These are phyloP conservation scores for Neodiprion fabricii DNA, from an alignment of 1,140 invertebrate species.

Conservation along the genomic window DNA sequence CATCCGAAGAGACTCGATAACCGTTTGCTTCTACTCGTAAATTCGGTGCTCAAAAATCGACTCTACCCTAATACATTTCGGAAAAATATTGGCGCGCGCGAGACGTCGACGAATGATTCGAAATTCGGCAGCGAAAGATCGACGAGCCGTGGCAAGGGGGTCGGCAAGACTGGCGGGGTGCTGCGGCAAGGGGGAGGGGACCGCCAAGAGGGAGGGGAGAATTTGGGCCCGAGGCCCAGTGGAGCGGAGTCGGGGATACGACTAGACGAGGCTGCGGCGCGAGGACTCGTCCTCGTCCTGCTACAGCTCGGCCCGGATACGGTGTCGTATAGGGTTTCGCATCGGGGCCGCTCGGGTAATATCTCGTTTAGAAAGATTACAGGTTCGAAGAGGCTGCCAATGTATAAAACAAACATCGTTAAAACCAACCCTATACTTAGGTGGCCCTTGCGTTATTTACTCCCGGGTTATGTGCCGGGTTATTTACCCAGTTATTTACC, in stretches of 20 bases:
- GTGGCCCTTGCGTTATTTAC: conserved; percentile 37
- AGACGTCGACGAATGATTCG: neutral
- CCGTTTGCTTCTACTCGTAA: too few relatives aligned
- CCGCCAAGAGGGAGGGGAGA: conserved; percentile 32
- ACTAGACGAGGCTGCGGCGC: conserved; percentile 18
- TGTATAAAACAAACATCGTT: conserved; percentile 66
- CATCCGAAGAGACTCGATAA: too few relatives aligned
- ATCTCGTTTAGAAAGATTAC: conserved; percentile 65
- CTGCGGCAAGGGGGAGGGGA: conserved; percentile 23
- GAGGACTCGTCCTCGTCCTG: conserved; percentile 26
- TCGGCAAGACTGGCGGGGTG: conserved; percentile 10
- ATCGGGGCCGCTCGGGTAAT: conserved; percentile 38
- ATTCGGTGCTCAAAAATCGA: too few relatives aligned
- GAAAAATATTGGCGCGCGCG: neutral
- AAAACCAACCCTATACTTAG: conserved; percentile 61
- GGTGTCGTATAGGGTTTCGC: conserved; percentile 24
- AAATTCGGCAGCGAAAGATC: neutral
- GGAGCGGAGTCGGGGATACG: conserved; percentile 20
- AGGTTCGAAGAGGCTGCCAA: conserved; percentile 63
- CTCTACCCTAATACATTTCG: neutral
- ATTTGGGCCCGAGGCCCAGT: conserved; percentile 41
- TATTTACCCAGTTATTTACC: neutral
- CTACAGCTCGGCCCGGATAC: conserved; percentile 22
- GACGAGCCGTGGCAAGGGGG: neutral
- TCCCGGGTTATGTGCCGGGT: conserved; percentile 25